A percentile compares a stretch with the other conserved stretches of the same genome.
Evolutionary conservation across 2,888 invertebrate genomes (phyloP).

Genomic region (Ennomos quercinarius): DNA sequence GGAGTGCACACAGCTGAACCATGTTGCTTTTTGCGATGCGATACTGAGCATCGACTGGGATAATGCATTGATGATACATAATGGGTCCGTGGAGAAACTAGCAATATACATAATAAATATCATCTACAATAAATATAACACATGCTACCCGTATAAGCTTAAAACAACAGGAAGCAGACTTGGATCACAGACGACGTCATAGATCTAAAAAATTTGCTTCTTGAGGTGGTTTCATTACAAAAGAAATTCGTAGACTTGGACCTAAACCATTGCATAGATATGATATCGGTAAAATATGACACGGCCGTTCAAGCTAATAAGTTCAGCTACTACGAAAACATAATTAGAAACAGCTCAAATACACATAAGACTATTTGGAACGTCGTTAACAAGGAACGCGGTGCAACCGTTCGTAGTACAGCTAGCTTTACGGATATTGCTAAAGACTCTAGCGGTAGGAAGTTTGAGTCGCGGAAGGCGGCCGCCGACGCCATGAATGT

Average conservation of each 20-base stretch:
- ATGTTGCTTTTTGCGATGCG: neutral
- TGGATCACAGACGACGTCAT: slow-evolving; percentile 8
- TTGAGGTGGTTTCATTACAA: neutral
- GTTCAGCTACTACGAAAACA: neutral
- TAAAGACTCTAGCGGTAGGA: no score
- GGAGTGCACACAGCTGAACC: slow-evolving; percentile 1
- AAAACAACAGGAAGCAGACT: neutral
- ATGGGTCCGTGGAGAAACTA: neutral
- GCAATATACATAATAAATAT: neutral
- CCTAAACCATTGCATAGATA: no score
- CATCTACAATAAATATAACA: neutral
- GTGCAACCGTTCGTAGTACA: neutral
- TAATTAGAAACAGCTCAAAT: neutral
- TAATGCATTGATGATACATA: neutral
- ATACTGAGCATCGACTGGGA: slow-evolving; percentile 6
- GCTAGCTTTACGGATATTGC: no score
- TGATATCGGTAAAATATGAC: neutral
- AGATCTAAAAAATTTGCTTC: neutral
- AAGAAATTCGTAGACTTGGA: neutral
- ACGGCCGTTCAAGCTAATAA: neutral
- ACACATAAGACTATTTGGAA: slow-evolving; percentile 1
- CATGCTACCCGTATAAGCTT: slow-evolving; percentile 2
- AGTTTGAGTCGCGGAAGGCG: no score
- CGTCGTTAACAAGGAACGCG: slow-evolving; percentile 6
- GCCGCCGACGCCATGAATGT: no score